Percentiles rank a stretch among this genome's conserved stretches.
These are phyloP conservation scores for Tetramorium parvispinum DNA, from an alignment of 1,140 invertebrate genomes.

Conservation along the genomic window DNA sequence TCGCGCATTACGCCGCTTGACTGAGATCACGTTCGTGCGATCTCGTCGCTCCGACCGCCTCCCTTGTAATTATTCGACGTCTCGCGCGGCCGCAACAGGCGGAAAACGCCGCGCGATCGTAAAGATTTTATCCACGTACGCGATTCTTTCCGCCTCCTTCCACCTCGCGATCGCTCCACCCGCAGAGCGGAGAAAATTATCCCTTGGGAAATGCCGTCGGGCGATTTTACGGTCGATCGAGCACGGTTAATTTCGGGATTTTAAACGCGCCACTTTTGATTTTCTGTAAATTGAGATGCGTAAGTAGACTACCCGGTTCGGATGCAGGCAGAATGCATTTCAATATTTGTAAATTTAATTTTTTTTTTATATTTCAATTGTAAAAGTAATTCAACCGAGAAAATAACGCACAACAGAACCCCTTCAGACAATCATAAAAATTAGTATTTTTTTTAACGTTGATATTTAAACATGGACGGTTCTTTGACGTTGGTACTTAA, in stretches of 20 bases:
- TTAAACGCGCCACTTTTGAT: background rate
- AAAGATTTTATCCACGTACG: slow-evolving; percentile 48
- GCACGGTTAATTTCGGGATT: slow-evolving; percentile 23
- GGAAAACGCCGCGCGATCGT: slow-evolving; percentile 43
- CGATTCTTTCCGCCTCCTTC: background rate
- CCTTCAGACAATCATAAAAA: background rate
- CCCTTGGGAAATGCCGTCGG: slow-evolving; percentile 31
- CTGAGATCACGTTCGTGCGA: slow-evolving; percentile 42
- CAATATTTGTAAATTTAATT: background rate
- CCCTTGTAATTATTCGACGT: slow-evolving; percentile 43
- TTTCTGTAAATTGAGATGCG: background rate
- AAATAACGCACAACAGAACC: background rate
- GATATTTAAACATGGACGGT: background rate
- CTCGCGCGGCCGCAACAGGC: slow-evolving; percentile 13
- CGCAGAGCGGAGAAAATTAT: slow-evolving; percentile 36
- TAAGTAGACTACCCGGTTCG: background rate
- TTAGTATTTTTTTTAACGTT: background rate
- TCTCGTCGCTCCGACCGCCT: slow-evolving; percentile 22
- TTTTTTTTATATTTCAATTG: background rate
- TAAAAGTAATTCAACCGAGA: background rate
- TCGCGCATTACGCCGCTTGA: background rate
- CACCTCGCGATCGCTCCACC: background rate
- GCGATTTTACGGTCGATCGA: slow-evolving; percentile 40
- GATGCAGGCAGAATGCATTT: background rate
- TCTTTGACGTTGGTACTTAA: background rate